These are phyloP conservation scores for Uropsilus gracilis DNA, from an alignment of 2,113 vertebrate species.

Conservation along the genomic window DNA sequence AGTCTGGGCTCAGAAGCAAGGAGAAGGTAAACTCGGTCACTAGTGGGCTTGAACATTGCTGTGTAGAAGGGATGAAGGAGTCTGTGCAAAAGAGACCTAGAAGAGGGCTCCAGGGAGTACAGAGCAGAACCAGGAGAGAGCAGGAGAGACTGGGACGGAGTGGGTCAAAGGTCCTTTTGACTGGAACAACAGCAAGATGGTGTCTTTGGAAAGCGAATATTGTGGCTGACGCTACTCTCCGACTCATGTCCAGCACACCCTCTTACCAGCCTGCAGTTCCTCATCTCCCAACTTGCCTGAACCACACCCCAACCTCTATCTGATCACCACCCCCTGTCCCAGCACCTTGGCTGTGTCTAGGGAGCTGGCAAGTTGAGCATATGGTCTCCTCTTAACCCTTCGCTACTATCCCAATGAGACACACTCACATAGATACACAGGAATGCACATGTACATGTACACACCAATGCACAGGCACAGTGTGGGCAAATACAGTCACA, in stretches of 20 bases:
- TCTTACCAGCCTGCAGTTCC: background rate
- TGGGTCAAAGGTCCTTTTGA: background rate
- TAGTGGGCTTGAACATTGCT: no score
- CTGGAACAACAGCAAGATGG: background rate
- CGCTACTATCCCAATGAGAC: background rate
- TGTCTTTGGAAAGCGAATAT: background rate
- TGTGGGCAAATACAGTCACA: background rate
- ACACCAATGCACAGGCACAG: background rate
- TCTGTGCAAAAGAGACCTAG: background rate
- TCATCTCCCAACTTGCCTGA: no score
- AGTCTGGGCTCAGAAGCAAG: background rate
- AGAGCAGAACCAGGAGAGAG: no score
- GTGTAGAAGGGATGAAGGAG: background rate
- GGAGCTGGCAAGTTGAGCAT: background rate
- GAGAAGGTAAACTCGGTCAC: background rate
- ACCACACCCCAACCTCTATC: background rate
- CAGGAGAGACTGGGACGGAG: background rate
- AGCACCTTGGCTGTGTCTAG: background rate
- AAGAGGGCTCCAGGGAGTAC: fast-evolving
- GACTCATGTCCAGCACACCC: background rate
- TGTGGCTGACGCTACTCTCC: fast-evolving
- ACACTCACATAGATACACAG: no score
- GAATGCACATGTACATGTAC: background rate
- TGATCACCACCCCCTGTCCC: background rate
- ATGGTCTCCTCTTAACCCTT: background rate